Conservation (phyloP, 1,140 invertebrate genomes). For the Scylla paramamosain region DNA sequence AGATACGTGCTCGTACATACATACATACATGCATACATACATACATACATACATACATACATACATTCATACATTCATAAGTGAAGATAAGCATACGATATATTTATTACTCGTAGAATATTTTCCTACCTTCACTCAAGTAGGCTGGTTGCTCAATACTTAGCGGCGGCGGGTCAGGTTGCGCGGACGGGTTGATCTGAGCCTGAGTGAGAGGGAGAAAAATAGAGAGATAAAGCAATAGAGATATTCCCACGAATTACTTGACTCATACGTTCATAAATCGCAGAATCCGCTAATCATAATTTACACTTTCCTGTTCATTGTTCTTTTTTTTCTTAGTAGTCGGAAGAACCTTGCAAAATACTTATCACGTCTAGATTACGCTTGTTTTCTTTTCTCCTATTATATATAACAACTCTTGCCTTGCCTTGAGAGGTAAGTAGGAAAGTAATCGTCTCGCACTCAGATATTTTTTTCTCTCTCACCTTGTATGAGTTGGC, state of each 20-base stretch:
- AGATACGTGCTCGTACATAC: no score
- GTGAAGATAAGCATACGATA: no score
- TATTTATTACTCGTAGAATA: neutral
- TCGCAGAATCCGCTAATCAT: neutral
- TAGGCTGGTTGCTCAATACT: neutral
- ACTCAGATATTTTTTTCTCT: neutral
- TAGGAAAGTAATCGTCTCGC: neutral
- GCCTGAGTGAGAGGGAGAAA: slow-evolving; percentile 26
- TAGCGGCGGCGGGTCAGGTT: neutral
- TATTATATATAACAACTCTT: neutral
- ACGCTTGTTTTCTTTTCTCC: neutral
- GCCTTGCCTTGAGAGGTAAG: neutral
- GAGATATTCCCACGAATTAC: neutral
- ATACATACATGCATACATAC: no score
- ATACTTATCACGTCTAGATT: neutral
- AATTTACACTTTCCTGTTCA: neutral
- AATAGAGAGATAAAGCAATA: slow-evolving; percentile 5
- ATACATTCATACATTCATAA: no score
- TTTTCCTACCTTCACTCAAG: neutral
- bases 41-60: no score
- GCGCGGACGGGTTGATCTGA: neutral
- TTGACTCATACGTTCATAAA: neutral
- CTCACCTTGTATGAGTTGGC: no score
- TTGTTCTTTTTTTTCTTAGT: neutral
- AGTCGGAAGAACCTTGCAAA: neutral